These are phyloP conservation scores for Meriones unguiculatus DNA, from an alignment of 2,113 vertebrate species.

Conservation along the genomic window DNA sequence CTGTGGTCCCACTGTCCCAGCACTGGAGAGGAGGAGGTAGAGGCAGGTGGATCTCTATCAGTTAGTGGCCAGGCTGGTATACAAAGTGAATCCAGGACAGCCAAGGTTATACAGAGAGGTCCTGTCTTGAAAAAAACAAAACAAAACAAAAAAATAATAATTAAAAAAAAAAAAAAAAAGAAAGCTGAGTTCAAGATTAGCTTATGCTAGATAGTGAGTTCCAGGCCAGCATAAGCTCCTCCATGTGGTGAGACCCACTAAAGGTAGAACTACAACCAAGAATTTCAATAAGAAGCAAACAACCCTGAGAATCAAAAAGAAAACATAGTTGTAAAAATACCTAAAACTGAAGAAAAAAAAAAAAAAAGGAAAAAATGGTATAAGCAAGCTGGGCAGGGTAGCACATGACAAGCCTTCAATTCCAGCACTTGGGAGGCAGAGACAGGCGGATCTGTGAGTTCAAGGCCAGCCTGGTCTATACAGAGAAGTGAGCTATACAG, in stretches of 20 bases:
- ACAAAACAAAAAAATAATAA: background rate
- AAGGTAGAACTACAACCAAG: background rate
- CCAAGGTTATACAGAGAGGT: background rate
- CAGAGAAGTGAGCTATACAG: background rate
- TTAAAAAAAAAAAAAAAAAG: accelerated
- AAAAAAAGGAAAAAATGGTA: background rate
- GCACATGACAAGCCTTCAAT: too few relatives aligned
- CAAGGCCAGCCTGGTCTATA: too few relatives aligned
- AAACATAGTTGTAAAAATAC: background rate
- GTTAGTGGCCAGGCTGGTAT: background rate
- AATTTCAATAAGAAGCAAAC: background rate
- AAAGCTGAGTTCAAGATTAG: background rate
- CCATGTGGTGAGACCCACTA: background rate
- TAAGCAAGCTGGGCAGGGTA: background rate
- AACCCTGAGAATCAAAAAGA: background rate
- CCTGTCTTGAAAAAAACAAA: background rate
- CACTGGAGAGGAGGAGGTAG: background rate
- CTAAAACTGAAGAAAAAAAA: background rate
- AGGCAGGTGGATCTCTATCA: background rate
- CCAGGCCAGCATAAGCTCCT: background rate
- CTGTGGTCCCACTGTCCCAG: background rate
- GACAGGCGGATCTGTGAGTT: too few relatives aligned
- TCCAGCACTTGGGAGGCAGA: too few relatives aligned
- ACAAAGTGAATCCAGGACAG: background rate
- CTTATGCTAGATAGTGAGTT: background rate